Percentiles rank a stretch among this genome's conserved stretches.
These are phyloP conservation scores for Criorhina ranunculi DNA, from an alignment of 2,888 invertebrate species.

Conservation along the genomic window DNA sequence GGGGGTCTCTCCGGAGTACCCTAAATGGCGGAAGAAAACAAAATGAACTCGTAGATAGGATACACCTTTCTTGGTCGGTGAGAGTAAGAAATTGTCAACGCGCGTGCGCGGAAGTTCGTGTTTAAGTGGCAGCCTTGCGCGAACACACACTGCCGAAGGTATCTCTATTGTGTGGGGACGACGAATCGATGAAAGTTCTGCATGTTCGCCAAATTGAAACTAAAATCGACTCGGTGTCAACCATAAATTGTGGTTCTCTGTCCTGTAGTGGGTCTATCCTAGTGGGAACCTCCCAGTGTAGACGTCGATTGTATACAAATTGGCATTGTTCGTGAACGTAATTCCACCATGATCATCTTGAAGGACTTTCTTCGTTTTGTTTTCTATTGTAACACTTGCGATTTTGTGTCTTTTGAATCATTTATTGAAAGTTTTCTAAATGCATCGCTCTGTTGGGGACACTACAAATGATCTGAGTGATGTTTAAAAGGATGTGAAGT, in stretches of 20 bases:
- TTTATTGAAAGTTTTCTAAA: too few species aligned
- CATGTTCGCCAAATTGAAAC: constrained; percentile 68
- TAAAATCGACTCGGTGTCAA: constrained; percentile 62
- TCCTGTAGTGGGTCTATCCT: constrained; percentile 25
- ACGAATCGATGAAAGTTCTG: constrained; percentile 48
- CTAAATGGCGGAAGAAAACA: constrained; percentile 65
- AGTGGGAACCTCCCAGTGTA: constrained; percentile 32
- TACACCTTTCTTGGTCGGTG: constrained; percentile 53
- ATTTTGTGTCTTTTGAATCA: too few species aligned
- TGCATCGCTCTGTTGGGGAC: too few species aligned
- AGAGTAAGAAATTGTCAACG: constrained; percentile 60
- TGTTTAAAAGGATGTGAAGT: too few species aligned
- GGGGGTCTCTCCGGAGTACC: constrained; percentile 46
- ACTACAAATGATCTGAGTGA: too few species aligned
- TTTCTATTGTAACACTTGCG: too few species aligned
- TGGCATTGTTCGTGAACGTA: too few species aligned
- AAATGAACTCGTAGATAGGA: constrained; percentile 55
- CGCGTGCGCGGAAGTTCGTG: constrained; percentile 43
- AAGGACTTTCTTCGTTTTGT: too few species aligned
- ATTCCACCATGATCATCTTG: too few species aligned
- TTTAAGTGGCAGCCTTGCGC: constrained; percentile 48
- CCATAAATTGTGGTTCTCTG: constrained; percentile 58
- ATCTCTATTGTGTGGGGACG: constrained; percentile 30
- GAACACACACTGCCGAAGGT: constrained; percentile 4
- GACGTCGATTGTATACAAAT: constrained; percentile 72